Evolutionary conservation across 2,113 vertebrate genomes (phyloP), one percentile per base, ranked within the genome.

Genomic region (Sigmodon hispidus): DNA sequence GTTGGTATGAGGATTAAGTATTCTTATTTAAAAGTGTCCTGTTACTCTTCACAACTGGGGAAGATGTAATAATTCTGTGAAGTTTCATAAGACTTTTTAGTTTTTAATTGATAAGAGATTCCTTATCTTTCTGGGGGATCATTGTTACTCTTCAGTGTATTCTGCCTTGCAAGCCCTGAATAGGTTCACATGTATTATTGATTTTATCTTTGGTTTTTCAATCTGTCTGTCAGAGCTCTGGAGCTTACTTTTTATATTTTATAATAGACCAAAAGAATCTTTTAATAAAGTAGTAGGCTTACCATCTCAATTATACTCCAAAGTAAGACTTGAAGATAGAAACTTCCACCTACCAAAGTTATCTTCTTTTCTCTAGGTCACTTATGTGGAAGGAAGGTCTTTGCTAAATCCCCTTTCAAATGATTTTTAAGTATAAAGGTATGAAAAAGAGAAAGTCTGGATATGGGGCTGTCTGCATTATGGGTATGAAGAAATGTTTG

Each of bases 1-100:
- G 55, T 48, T 31, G 57, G 16, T 88, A 7, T 94, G 67, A 91
- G 29, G 55, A 79, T 87, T 89, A 95, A 89, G 80, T 59, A 70
- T 89, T 7, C 45, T 90, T 89, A 79, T 77, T 40, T 77, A 43
- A 67, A 86, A 86, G 21, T 69, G 13, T 43, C 89, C 31, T 31
- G 26, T 80, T 55, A 92, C 87, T 80, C 89, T 72, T 89, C 43
- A 61, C 31, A 81, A 65, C 59, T 87, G 29, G 67, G 70, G 87
- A 93, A 26, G 40, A 87, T 57, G 48, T n/a, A 84, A 80, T 91
- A 22, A 67, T 31, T 36, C 31, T 36, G 1, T 86, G 52, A 94
- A 50, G 72, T 81, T 59, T 86, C 65, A 88, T 50, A 43, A 88
- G 21, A 7, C 29, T 55, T 57, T 83, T 80, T 86, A 29, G 67